Evolutionary conservation across 2,113 vertebrate species (phyloP).

Genomic region (Nesospiza acunhae): DNA sequence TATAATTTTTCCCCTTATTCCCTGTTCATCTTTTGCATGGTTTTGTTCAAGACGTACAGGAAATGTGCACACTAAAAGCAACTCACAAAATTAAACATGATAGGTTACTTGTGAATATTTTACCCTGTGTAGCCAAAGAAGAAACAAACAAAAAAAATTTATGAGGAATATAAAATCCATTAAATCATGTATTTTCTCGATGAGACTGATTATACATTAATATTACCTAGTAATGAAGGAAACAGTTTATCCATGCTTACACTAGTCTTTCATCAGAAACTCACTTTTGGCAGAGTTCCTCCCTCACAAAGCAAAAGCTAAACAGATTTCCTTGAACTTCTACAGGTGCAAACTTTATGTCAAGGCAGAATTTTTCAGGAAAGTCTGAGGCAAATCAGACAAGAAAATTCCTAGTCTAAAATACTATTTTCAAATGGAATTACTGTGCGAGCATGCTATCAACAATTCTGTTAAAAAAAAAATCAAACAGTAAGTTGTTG

Average conservation of each 20-base stretch:
- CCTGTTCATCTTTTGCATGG: not conserved
- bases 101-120: not conserved
- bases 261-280: not conserved
- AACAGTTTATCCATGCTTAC: not conserved
- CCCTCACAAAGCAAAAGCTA: not conserved
- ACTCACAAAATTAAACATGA: not conserved
- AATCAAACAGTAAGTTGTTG: not conserved
- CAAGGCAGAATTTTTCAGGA: slow-evolving; percentile 21
- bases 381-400: slow-evolving; percentile 32
- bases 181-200: not conserved
- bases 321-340: not conserved
- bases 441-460: not conserved
- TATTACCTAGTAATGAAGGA: not conserved
- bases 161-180: not conserved
- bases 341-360: not conserved
- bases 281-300: not conserved
- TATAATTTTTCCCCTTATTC: slow-evolving; percentile 9
- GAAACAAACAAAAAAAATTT: not conserved
- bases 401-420: slow-evolving; percentile 1
- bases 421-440: not conserved
- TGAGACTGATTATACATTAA: not conserved
- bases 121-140: not conserved
- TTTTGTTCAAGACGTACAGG: slow-evolving; percentile 19
- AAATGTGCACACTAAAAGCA: not conserved
- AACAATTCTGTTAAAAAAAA: not conserved